Evolutionary conservation across 2,797 vertebrate species (phyloP).

Genomic region (Sorex maritimensis): DNA sequence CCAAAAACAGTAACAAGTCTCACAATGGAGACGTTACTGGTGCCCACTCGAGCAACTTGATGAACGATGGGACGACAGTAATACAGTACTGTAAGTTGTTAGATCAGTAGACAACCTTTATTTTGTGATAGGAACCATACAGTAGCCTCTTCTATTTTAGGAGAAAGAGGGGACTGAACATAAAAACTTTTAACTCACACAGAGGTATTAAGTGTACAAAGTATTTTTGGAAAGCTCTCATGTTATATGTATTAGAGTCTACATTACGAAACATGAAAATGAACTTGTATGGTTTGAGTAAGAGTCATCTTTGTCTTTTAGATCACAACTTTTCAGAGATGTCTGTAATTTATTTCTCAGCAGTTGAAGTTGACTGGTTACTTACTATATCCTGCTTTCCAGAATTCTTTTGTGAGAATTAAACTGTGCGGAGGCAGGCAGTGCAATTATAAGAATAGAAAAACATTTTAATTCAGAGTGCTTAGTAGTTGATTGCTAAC

Average conservation of each 20-base stretch:
- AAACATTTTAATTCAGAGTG: constrained; percentile 79
- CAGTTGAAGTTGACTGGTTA: constrained; percentile 65
- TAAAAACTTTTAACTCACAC: constrained; percentile 19
- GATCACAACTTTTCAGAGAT: constrained; percentile 70
- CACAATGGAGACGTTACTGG: too few species aligned
- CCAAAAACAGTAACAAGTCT: too few species aligned
- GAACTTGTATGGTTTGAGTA: constrained; percentile 48
- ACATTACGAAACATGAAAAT: constrained; percentile 37
- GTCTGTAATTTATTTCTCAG: constrained; percentile 70
- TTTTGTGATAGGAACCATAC: constrained; percentile 24
- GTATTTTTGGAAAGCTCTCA: background rate
- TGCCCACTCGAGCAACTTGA: too few species aligned
- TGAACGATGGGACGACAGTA: too few species aligned
- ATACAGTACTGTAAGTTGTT: background rate
- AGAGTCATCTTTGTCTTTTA: constrained; percentile 64
- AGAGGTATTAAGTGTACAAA: constrained; percentile 6
- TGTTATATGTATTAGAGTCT: constrained; percentile 9
- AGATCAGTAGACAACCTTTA: constrained; percentile 29
- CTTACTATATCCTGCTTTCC: constrained; percentile 63
- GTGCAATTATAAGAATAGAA: constrained; percentile 66
- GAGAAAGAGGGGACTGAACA: constrained; percentile 24
- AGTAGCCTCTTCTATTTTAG: constrained; percentile 42
- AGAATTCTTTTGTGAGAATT: constrained; percentile 77
- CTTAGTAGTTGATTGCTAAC: constrained; percentile 78
- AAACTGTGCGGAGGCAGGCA: constrained; percentile 70